Conservation (phyloP, 2,888 invertebrate species). For the Cetonia aurata region DNA sequence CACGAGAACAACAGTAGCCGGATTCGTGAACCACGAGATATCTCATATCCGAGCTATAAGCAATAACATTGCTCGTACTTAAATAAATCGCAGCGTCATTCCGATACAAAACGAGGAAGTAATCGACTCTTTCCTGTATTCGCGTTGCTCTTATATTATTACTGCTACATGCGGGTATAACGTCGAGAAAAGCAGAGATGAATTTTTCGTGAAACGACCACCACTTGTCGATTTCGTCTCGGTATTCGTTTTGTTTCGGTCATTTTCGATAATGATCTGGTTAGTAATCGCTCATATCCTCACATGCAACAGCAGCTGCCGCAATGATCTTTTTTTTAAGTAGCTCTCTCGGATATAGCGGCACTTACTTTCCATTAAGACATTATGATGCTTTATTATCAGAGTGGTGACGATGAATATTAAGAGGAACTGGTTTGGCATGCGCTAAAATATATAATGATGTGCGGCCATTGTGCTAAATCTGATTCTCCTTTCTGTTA, state of each 20-base stretch:
- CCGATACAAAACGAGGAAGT: constrained; percentile 36
- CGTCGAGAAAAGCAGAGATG: constrained; percentile 11
- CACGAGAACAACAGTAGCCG: constrained; percentile 18
- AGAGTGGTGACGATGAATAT: constrained; percentile 9
- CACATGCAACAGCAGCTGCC: constrained; percentile 13
- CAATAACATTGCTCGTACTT: constrained; percentile 29
- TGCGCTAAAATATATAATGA: not conserved
- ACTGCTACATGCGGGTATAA: not conserved
- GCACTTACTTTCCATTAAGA: constrained; percentile 9
- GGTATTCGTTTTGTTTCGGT: constrained; percentile 32
- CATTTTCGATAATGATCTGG: constrained; percentile 28
- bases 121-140: constrained; percentile 22
- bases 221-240: constrained; percentile 23
- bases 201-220: constrained; percentile 32
- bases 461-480: too few species aligned
- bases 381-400: constrained; percentile 25
- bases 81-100: constrained; percentile 36
- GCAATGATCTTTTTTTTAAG: not conserved
- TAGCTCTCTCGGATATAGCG: not conserved
- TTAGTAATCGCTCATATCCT: constrained; percentile 31
- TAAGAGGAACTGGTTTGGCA: constrained; percentile 12
- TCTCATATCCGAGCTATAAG: constrained; percentile 26
- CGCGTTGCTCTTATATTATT: constrained; percentile 4
- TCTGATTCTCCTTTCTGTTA: too few species aligned
- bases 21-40: constrained; percentile 21